phyloP scores from a whole-genome alignment of 1,140 invertebrate genomes.

The Cecropterus lyciades region DNA sequence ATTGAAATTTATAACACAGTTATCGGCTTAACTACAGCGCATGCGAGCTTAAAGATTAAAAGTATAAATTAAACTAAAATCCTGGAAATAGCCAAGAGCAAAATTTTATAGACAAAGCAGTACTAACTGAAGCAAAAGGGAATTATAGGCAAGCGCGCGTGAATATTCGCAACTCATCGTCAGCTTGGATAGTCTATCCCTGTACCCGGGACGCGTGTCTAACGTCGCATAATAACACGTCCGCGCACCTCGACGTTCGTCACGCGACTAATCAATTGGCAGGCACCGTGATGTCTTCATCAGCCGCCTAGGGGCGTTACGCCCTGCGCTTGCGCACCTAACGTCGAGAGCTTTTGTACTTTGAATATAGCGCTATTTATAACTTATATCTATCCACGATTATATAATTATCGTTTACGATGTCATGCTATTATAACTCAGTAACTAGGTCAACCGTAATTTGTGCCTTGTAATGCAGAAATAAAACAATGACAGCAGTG shows the following conservation, averaged over 20 bases:
- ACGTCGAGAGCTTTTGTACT: constrained; percentile 48
- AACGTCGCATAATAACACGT: constrained; percentile 75
- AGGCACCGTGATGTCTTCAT: constrained; percentile 78
- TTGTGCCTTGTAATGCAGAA: constrained; percentile 29
- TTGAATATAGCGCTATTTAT: constrained; percentile 34
- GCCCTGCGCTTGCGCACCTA: constrained; percentile 69
- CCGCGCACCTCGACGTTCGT: constrained; percentile 55
- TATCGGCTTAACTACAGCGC: too few species aligned
- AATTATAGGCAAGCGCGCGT: constrained; percentile 25
- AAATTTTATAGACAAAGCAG: constrained; percentile 18
- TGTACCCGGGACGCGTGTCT: constrained; percentile 56
- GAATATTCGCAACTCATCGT: constrained; percentile 33
- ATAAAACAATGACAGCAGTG: constrained; percentile 37
- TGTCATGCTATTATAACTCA: constrained; percentile 24
- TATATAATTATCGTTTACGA: constrained; percentile 12
- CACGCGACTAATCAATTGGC: constrained; percentile 81
- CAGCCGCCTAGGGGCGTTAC: constrained; percentile 71
- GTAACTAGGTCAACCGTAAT: constrained; percentile 25
- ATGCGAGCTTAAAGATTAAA: neutral
- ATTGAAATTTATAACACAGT: too few species aligned
- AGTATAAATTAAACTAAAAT: neutral
- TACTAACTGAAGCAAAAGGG: constrained; percentile 19
- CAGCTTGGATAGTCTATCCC: constrained; percentile 30
- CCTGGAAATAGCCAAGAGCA: neutral
- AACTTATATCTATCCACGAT: constrained; percentile 4